Evolutionary conservation across 2,888 invertebrate species (phyloP).

Genomic region (Temnothorax rugatulus): DNA sequence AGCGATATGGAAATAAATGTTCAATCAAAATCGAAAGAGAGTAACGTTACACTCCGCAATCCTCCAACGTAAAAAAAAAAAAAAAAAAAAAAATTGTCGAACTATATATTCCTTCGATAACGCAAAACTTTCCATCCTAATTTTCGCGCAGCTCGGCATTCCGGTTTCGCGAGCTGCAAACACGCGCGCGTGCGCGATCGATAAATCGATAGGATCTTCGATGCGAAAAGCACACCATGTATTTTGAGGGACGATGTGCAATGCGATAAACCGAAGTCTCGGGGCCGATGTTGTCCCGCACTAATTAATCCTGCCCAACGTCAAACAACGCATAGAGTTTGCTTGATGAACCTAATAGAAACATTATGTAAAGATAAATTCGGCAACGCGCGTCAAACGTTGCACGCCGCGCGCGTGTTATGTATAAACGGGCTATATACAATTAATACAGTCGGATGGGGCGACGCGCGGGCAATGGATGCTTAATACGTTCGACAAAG

Average conservation of each 20-base stretch:
- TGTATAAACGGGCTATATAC: conserved; percentile 69
- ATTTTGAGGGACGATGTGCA: conserved; percentile 30
- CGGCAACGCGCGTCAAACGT: conserved; percentile 61
- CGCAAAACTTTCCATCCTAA: conserved; percentile 7
- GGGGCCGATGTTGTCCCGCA: conserved; percentile 58
- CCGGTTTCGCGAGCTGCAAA: background rate
- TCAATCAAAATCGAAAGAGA: conserved; percentile 6
- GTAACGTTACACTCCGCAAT: conserved; percentile 11
- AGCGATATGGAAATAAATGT: conserved; percentile 4
- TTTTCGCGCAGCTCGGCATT: background rate
- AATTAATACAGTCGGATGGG: conserved; percentile 68
- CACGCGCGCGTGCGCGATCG: conserved; percentile 10
- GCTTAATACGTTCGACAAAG: conserved; percentile 58
- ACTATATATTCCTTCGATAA: conserved; percentile 23
- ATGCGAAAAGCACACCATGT: conserved; percentile 21
- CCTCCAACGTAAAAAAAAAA: background rate
- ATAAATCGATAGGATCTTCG: conserved; percentile 33
- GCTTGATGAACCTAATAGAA: conserved; percentile 70
- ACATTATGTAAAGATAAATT: conserved; percentile 73
- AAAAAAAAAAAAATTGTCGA: background rate
- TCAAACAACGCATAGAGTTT: conserved; percentile 63
- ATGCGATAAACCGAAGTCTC: conserved; percentile 50
- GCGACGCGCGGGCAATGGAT: conserved; percentile 40
- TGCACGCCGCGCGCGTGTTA: conserved; percentile 54
- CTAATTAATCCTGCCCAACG: conserved; percentile 66